A percentile compares a stretch with the other conserved stretches of the same genome.
phyloP scores from a whole-genome alignment of 2,888 invertebrate genomes.

The Agonum fuliginosum region DNA sequence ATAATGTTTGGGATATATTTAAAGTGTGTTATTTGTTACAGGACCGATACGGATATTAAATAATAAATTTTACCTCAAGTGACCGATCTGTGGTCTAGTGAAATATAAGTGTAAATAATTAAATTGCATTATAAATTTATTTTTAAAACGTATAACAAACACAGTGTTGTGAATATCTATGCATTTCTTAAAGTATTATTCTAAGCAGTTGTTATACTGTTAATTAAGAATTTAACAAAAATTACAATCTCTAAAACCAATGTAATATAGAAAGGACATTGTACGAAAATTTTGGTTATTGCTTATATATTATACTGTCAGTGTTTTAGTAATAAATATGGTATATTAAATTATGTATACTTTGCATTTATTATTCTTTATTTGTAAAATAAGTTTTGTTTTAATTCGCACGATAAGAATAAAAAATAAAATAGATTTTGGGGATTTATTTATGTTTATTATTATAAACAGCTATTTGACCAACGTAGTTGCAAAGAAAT shows the following conservation, averaged over 20 bases:
- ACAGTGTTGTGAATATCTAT: slow-evolving; percentile 62
- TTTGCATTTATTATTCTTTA: slow-evolving; percentile 25
- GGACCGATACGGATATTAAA: slow-evolving; percentile 70
- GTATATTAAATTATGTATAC: slow-evolving; percentile 48
- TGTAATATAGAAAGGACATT: slow-evolving; percentile 36
- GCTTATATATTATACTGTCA: slow-evolving; percentile 44
- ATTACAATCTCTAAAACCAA: slow-evolving; percentile 42
- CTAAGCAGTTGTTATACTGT: slow-evolving; percentile 32
- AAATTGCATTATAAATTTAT: slow-evolving; percentile 48
- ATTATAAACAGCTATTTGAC: too few relatives aligned
- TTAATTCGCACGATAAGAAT: slow-evolving; percentile 12
- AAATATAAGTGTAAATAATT: slow-evolving; percentile 56
- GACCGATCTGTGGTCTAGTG: slow-evolving; percentile 59
- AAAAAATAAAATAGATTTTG: too few relatives aligned
- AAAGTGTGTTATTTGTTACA: slow-evolving; percentile 18
- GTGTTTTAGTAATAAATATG: slow-evolving; percentile 58
- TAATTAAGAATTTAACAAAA: slow-evolving; percentile 12
- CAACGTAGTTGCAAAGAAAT: background rate
- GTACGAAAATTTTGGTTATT: slow-evolving; percentile 48
- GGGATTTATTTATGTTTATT: too few relatives aligned
- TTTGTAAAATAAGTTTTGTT: slow-evolving; percentile 11
- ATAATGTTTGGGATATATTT: background rate
- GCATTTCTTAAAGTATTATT: slow-evolving; percentile 36
- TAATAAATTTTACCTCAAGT: slow-evolving; percentile 47
- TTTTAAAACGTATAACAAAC: slow-evolving; percentile 37